Evolutionary conservation across 1,140 invertebrate species (phyloP).

Genomic region (Diorhabda sublineata): DNA sequence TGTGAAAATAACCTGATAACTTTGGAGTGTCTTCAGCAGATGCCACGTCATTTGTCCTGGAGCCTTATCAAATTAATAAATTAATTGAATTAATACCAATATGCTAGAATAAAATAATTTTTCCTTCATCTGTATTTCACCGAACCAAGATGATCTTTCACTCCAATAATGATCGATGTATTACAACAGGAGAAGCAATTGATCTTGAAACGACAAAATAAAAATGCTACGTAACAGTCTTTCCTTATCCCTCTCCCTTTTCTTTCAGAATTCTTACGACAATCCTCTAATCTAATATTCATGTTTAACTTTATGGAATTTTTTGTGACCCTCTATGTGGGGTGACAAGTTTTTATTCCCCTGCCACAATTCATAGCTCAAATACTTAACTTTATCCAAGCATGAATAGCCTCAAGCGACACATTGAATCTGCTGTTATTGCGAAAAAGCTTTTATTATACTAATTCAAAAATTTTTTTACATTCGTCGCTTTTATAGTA

Average conservation of each 20-base stretch:
- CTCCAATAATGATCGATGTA: no score
- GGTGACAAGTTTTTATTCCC: constrained; percentile 31
- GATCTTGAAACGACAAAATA: not conserved
- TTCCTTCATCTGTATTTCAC: no score
- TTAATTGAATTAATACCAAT: no score
- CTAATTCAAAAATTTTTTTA: no score
- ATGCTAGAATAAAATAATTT: no score
- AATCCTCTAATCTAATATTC: constrained; percentile 33
- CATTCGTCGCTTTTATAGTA: no score
- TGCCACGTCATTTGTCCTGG: no score
- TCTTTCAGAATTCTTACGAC: not conserved
- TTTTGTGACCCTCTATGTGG: constrained; percentile 23
- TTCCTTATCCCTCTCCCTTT: not conserved
- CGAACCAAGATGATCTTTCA: no score
- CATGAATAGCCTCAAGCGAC: constrained; percentile 18
- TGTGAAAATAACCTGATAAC: no score
- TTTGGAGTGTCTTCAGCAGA: no score
- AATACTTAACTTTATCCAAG: constrained; percentile 28
- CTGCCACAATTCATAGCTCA: constrained; percentile 28
- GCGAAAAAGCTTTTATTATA: not conserved
- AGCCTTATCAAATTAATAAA: no score
- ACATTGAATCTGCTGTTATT: constrained; percentile 21
- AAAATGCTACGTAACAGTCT: not conserved
- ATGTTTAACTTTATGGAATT: constrained; percentile 32
- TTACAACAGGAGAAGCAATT: not conserved